These are phyloP conservation scores for Cenopis cana DNA, from an alignment of 2,888 invertebrate species.

Conservation along the genomic window DNA sequence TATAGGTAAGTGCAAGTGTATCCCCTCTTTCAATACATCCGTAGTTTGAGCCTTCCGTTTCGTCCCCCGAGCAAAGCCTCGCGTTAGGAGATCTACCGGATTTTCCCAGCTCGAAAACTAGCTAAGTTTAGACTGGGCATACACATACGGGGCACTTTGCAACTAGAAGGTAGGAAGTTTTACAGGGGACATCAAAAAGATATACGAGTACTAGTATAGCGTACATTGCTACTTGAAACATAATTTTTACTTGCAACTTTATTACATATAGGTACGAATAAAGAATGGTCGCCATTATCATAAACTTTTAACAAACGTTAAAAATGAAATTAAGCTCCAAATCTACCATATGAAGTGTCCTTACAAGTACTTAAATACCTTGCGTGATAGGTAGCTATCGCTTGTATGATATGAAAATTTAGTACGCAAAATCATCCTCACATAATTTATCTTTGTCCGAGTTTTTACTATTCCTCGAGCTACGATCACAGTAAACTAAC, in stretches of 20 bases:
- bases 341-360: too few species aligned
- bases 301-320: too few species aligned
- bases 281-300: too few species aligned
- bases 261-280: too few species aligned
- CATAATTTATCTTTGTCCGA: too few species aligned
- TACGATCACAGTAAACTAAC: too few species aligned
- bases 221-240: background rate
- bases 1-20: background rate
- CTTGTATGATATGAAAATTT: too few species aligned
- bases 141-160: conserved; percentile 30
- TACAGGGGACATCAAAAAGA: background rate
- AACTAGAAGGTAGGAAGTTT: conserved; percentile 28
- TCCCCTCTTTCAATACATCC: conserved; percentile 9
- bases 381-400: too few species aligned
- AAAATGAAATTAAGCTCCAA: too few species aligned
- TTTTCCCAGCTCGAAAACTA: conserved; percentile 54
- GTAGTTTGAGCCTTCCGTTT: conserved; percentile 35
- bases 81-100: conserved; percentile 43
- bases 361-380: too few species aligned
- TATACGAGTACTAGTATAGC: background rate
- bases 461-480: too few species aligned
- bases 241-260: background rate
- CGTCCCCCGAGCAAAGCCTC: conserved; percentile 53
- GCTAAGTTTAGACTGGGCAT: conserved; percentile 51
- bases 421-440: too few species aligned